These are phyloP conservation scores for Tachyglossus aculeatus DNA, from an alignment of 2,797 vertebrate genomes.

Conservation along the genomic window DNA sequence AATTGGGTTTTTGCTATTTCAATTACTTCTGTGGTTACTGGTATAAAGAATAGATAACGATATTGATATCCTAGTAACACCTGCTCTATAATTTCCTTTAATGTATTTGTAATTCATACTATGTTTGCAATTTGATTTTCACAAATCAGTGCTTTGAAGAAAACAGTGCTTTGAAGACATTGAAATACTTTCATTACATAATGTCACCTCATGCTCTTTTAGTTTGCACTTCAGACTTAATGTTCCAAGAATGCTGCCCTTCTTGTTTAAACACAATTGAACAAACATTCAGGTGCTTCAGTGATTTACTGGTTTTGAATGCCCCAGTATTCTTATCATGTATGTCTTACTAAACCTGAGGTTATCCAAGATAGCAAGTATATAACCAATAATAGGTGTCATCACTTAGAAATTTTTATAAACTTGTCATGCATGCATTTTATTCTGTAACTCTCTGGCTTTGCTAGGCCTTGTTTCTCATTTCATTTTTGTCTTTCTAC, in stretches of 20 bases:
- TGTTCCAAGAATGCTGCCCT: conserved; percentile 3
- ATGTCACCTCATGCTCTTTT: not conserved
- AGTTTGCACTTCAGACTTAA: conserved; percentile 22
- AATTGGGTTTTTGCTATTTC: conserved; percentile 55
- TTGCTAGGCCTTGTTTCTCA: not conserved
- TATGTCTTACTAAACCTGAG: conserved; percentile 22
- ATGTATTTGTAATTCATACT: conserved; percentile 26
- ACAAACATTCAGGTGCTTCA: not conserved
- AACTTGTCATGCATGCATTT: not conserved
- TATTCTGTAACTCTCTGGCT: not conserved
- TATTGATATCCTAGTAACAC: conserved; percentile 57
- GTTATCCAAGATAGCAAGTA: conserved; percentile 51
- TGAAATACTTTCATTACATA: not conserved
- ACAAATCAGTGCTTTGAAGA: conserved; percentile 12
- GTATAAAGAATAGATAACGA: conserved; percentile 53
- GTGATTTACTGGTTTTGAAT: conserved; percentile 47
- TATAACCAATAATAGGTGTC: conserved; percentile 29
- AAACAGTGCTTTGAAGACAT: conserved; percentile 10
- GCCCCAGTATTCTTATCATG: conserved; percentile 37
- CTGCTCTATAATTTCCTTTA: conserved; percentile 42
- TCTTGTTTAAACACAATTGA: conserved; percentile 31
- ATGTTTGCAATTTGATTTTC: conserved; percentile 15
- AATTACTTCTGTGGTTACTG: conserved; percentile 46
- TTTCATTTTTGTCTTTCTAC: not conserved
- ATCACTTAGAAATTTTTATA: not conserved